phyloP scores from a whole-genome alignment of 2,113 vertebrate species.

The Glareola pratincola region DNA sequence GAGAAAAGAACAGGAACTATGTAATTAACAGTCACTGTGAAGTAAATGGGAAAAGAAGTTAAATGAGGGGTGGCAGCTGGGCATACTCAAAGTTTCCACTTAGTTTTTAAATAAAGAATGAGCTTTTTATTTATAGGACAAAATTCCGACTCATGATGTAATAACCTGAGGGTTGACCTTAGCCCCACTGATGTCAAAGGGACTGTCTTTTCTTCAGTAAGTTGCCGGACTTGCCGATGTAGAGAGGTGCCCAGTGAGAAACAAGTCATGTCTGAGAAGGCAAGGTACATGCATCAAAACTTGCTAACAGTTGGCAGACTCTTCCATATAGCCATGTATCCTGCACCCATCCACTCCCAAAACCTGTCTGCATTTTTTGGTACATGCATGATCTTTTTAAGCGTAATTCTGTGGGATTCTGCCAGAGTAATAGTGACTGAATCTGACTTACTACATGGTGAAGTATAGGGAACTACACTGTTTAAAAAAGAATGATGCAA shows the following conservation, averaged over 20 bases:
- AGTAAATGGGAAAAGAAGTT: slow-evolving; percentile 4
- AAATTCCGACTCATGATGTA: not conserved
- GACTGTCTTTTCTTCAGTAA: not conserved
- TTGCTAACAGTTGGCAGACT: not conserved
- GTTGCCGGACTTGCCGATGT: not conserved
- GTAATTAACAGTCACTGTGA: slow-evolving; percentile 42
- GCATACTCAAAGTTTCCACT: not conserved
- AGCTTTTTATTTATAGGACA: not conserved
- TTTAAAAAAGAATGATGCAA: not conserved
- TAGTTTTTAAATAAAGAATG: not conserved
- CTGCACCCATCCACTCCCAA: not conserved
- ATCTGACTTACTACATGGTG: not conserved
- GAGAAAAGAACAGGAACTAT: not conserved
- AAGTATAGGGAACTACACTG: not conserved
- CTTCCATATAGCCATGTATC: accelerated
- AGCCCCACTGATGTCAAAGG: not conserved
- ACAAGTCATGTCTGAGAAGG: not conserved
- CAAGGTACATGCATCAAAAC: not conserved
- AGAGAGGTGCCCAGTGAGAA: not conserved
- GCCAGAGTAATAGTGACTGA: not conserved
- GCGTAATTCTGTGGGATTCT: not conserved
- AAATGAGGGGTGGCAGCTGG: not conserved
- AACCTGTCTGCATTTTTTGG: not conserved
- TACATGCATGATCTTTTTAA: not conserved
- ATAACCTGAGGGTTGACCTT: not conserved